Conservation (phyloP, 2,888 invertebrate genomes). For the Phanerotoma sp. region DNA sequence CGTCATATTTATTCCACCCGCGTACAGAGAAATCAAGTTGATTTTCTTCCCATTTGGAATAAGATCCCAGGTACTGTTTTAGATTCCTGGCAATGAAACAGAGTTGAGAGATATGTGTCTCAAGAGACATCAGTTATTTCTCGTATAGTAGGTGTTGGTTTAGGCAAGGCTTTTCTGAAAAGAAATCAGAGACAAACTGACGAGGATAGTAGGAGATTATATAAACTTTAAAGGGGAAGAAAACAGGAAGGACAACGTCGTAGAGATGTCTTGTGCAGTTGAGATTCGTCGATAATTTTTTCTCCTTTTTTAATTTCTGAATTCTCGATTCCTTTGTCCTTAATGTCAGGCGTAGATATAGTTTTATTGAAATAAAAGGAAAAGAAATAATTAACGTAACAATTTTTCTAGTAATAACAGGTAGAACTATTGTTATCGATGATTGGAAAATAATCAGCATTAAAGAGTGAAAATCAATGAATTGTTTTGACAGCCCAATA, state of each 20-base stretch:
- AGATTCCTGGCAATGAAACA: conserved; percentile 36
- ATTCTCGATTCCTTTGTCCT: not conserved
- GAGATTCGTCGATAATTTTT: conserved; percentile 14
- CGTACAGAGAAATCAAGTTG: too few relatives aligned
- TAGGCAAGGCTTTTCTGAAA: conserved; percentile 46
- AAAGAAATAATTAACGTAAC: too few relatives aligned
- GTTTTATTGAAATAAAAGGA: too few relatives aligned
- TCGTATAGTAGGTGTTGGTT: conserved; percentile 40
- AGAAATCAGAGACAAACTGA: too few relatives aligned
- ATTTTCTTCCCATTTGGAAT: not conserved
- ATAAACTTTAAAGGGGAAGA: conserved; percentile 25
- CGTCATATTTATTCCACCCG: too few relatives aligned
- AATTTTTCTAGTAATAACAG: too few relatives aligned
- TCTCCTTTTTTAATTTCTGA: conserved; percentile 10
- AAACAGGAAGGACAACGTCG: conserved; percentile 51
- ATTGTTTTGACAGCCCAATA: too few relatives aligned
- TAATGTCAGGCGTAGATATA: too few relatives aligned
- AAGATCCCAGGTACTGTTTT: conserved; percentile 29
- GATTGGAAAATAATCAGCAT: too few relatives aligned
- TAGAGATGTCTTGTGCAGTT: conserved; percentile 35
- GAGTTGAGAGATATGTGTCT: conserved; percentile 39
- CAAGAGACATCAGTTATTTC: conserved; percentile 28
- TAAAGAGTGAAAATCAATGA: too few relatives aligned
- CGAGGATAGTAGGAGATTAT: conserved; percentile 51
- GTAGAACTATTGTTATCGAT: too few relatives aligned